Evolutionary conservation across 2,113 vertebrate genomes (phyloP), one percentile per base, ranked within the genome.

Genomic region (Channa maculata): DNA sequence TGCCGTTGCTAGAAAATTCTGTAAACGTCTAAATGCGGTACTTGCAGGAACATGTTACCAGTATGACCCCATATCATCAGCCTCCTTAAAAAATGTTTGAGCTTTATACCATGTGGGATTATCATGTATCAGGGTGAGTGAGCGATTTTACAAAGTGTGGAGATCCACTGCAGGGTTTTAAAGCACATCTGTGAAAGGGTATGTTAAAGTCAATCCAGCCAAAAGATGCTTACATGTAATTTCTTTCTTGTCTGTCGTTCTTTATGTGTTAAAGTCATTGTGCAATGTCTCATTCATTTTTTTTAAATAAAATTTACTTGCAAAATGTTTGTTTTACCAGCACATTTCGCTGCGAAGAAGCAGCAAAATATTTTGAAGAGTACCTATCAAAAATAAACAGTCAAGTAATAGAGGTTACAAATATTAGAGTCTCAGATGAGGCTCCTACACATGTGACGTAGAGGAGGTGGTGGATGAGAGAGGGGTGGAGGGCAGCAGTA

Each of bases 401-500:
- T 8, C 2, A 33, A 41, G 43, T 6, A 15, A 38, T 13, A 44
- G 0, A 41, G 15, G 24, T 51, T 2, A 52, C 10, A 36, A 14
- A 15, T 64, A 8, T 51, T 8, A 6, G 11, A 75, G 33, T 15
- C 15, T 81, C 33, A 49, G 10, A 15, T 3, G 65, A 72, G 24
- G 37, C 43, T 55, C 52, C 9, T 13, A 15, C 9, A 49, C 24
- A 57, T 51, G 60, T 90, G 74, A 9, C n/a, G 46, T 12, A 84
- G 66, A 51, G 83, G 83, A 50, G 61, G 79, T 10, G 86, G 82
- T 5, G 82, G 85, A 37, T 82, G 73, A n/a, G 49, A 85, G 2
- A 88, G 71, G 3, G 62, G 79, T 48, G 64, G 38, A 33, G 49
- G 62, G 54, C 76, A 46, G 73, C 46, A 41, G 43, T 69, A 61